These are phyloP conservation scores for Gasteruption jaculator DNA, from an alignment of 2,888 invertebrate genomes.

Conservation along the genomic window DNA sequence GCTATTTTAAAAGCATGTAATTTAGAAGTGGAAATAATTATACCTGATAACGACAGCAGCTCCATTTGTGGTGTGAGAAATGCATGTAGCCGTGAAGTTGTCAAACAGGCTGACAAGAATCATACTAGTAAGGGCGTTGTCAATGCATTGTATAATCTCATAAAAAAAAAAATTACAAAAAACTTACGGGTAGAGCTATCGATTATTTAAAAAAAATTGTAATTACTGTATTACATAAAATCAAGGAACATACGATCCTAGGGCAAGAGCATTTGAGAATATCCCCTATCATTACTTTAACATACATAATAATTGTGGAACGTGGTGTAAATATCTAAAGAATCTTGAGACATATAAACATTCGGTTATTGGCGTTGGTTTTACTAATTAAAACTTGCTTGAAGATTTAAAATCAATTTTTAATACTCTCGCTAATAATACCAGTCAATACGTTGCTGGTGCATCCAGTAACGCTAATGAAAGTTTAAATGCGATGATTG, in stretches of 20 bases:
- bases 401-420: neutral
- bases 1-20: slow-evolving; percentile 14
- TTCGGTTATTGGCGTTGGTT: slow-evolving; percentile 17
- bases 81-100: slow-evolving; percentile 18
- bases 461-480: neutral
- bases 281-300: slow-evolving; percentile 18
- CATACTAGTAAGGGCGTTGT: slow-evolving; percentile 22
- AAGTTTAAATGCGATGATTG: neutral
- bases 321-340: slow-evolving; percentile 15
- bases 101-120: slow-evolving; percentile 25
- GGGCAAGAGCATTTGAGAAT: slow-evolving; percentile 17
- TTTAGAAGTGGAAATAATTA: slow-evolving; percentile 21
- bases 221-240: slow-evolving; percentile 18
- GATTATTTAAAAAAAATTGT: slow-evolving; percentile 17
- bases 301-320: slow-evolving; percentile 16
- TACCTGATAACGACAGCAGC: slow-evolving; percentile 24
- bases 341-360: slow-evolving; percentile 16
- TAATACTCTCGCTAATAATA: neutral
- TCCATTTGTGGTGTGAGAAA: slow-evolving; percentile 22
- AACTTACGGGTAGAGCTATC: slow-evolving; percentile 14
- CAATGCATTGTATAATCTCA: slow-evolving; percentile 17
- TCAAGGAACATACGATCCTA: slow-evolving; percentile 8
- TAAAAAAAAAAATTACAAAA: slow-evolving; percentile 15
- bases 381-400: slow-evolving; percentile 2
- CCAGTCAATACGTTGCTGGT: neutral